Conservation (phyloP, 1,140 invertebrate species). For the Ceratina australensis region DNA sequence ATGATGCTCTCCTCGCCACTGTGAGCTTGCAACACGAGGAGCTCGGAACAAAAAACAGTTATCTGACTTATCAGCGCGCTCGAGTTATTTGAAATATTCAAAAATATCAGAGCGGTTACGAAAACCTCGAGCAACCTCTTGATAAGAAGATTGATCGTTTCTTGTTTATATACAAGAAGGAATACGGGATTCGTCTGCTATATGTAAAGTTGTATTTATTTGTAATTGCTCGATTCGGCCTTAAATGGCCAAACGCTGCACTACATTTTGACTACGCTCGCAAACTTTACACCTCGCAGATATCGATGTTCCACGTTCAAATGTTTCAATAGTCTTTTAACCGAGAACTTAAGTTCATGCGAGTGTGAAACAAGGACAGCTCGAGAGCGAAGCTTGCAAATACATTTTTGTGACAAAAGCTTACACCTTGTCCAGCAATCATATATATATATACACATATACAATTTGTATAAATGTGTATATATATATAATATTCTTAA, state of each 20-base stretch:
- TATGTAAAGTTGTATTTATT: slow-evolving; percentile 74
- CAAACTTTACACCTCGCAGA: slow-evolving; percentile 63
- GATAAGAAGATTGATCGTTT: not conserved
- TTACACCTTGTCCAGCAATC: slow-evolving; percentile 56
- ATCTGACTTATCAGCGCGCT: too few species aligned
- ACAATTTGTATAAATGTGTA: too few species aligned
- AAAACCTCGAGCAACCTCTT: too few species aligned
- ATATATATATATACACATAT: too few species aligned
- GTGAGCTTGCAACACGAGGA: too few species aligned
- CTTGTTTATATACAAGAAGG: not conserved
- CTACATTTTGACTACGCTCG: slow-evolving; percentile 75
- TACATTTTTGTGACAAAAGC: slow-evolving; percentile 58
- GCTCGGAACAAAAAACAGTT: too few species aligned
- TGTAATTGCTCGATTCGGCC: slow-evolving; percentile 70
- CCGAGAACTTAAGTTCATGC: not conserved
- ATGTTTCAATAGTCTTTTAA: not conserved
- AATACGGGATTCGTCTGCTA: slow-evolving; percentile 49
- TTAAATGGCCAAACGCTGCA: slow-evolving; percentile 66
- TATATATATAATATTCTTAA: slow-evolving; percentile 70
- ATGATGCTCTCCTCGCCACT: too few species aligned
- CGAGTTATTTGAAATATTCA: too few species aligned
- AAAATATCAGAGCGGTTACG: too few species aligned
- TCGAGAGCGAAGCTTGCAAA: slow-evolving; percentile 65
- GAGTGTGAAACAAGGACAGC: slow-evolving; percentile 35
- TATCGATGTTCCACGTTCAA: slow-evolving; percentile 32